Percentiles rank a stretch among this genome's conserved stretches.
phyloP scores from a whole-genome alignment of 2,113 vertebrate species.

The Zosterops lateralis region DNA sequence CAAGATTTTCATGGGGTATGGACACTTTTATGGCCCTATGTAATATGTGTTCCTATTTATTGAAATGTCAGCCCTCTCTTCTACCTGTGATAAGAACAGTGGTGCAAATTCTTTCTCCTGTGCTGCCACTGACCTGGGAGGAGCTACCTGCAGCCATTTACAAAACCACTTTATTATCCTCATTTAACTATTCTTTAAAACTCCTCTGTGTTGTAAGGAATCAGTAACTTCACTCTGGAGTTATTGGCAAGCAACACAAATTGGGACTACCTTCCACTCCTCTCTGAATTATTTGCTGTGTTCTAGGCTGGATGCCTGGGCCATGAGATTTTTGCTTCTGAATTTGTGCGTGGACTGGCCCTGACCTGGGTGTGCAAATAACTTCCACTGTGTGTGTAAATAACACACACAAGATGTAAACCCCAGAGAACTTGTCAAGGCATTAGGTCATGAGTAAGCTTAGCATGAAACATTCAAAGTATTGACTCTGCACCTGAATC shows the following conservation, averaged over 20 bases:
- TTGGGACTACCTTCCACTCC: not conserved
- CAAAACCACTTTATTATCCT: not conserved
- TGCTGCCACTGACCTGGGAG: not conserved
- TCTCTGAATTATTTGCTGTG: not conserved
- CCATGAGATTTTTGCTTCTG: not conserved
- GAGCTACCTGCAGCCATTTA: not conserved
- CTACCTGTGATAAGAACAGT: not conserved
- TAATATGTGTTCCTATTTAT: not conserved
- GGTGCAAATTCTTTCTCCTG: not conserved
- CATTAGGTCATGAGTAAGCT: not conserved
- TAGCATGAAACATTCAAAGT: not conserved
- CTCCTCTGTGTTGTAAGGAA: not conserved
- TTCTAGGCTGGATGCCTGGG: not conserved
- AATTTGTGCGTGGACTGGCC: not conserved
- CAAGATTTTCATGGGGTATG: not conserved
- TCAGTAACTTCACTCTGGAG: not conserved
- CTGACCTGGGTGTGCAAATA: not conserved
- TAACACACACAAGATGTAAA: not conserved
- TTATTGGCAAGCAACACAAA: not conserved
- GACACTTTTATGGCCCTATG: not conserved
- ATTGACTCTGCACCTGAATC: constrained; percentile 1
- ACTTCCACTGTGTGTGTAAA: not conserved
- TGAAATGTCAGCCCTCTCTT: not conserved
- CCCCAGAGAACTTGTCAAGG: not conserved
- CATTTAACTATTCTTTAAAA: not conserved